Evolutionary conservation across 1,140 invertebrate species (phyloP).

Genomic region (Meloidogyne chitwoodi): DNA sequence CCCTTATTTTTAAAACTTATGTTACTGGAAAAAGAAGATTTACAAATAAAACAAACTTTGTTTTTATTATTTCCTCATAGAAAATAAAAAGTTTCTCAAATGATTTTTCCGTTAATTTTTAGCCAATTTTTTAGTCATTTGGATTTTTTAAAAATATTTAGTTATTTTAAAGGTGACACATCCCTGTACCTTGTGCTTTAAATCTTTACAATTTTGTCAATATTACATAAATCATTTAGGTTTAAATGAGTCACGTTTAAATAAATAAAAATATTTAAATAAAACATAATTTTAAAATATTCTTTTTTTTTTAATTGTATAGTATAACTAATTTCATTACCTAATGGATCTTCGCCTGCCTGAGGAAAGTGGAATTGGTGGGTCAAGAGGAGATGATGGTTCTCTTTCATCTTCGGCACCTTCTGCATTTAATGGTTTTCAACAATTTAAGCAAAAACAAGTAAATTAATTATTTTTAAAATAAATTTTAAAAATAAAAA

Average conservation of each 20-base stretch:
- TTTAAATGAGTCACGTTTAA: background rate
- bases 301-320: background rate
- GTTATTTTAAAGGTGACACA: background rate
- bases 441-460: conserved; percentile 4
- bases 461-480: background rate
- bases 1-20: background rate
- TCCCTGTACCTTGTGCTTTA: background rate
- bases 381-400: background rate
- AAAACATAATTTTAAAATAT: no score
- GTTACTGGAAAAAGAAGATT: background rate
- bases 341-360: background rate
- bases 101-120: background rate
- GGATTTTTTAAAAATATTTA: background rate
- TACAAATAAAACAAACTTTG: background rate
- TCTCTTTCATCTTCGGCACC: conserved; percentile 11
- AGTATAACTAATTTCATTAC: background rate
- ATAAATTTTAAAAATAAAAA: background rate
- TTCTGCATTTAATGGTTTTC: conserved; percentile 13
- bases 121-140: background rate
- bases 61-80: background rate
- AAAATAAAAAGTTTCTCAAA: background rate
- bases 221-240: background rate
- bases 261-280: background rate
- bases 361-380: background rate
- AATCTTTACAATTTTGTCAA: background rate